Evolutionary conservation across 1,140 invertebrate species (phyloP), one percentile per base, ranked within the genome.

Genomic region (Drosophila nannoptera): DNA sequence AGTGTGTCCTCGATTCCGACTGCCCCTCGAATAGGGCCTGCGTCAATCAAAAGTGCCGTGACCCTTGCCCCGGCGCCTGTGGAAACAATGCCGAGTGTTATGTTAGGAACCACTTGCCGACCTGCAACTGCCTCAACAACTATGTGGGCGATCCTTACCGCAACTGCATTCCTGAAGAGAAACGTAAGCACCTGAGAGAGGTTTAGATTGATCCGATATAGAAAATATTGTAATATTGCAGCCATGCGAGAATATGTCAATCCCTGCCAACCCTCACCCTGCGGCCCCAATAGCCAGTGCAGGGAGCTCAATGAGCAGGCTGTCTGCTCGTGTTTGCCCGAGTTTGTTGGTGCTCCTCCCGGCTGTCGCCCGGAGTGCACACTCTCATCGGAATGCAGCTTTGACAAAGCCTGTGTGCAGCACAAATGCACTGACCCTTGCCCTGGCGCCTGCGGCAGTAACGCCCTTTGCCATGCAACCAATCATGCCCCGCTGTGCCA

Each of bases 361-460:
- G 93, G 93, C 7, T 95, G 94, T 84, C 90, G 93, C 78, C 93
- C 93, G 4, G 93, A 94, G 87, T 94, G 93, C 72, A 88, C 92
- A 0, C 86, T 92, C 0, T 93, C 93, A 69, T 90, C 91, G 2
- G 94, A 95, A 75, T 95, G 94, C 86, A 89, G 92, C 40, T 90
- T 92, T 8, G 93, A 94, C 75, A 92, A 90, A 78, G 92, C 94
- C 11, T 95, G 94, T 76, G 91, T 94, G 29, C 90, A 91, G 68
- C 92, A 92, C 66, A 94, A 94, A 86, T 95, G 94, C 81, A 87
- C 92, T 49, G 93, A 95, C 88, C 94, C 94, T n/a, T 95, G 94
- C 80, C 92, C 92, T 7, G 93, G 93, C 46, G 91, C 90, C 14
- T 94, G 93, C 87, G 93, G 92, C 8, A 75, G 69, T 12, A 91